Conservation (phyloP, 2,113 vertebrate species). For the Pomatostomus ruficeps region DNA sequence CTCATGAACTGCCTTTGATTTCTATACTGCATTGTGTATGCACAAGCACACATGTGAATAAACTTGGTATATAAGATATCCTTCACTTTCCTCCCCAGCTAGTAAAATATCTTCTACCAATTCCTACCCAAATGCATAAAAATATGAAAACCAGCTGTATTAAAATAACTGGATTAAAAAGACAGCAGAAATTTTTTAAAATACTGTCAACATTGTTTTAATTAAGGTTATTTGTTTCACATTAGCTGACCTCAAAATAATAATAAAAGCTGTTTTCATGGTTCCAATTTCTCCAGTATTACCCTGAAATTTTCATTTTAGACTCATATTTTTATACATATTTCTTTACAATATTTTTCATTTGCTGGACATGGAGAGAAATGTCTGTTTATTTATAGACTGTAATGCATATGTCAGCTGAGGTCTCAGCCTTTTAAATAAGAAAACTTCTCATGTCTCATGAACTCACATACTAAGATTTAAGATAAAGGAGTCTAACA, state of each 20-base stretch:
- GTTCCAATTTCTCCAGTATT: background rate
- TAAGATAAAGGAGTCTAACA: background rate
- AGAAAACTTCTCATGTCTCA: background rate
- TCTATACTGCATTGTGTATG: background rate
- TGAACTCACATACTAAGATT: background rate
- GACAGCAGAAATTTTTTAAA: background rate
- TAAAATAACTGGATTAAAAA: background rate
- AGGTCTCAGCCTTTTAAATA: background rate
- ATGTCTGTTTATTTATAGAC: background rate
- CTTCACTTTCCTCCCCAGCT: background rate
- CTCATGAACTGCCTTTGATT: background rate
- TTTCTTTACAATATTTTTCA: background rate
- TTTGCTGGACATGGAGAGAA: background rate
- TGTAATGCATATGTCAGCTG: background rate
- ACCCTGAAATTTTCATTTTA: background rate
- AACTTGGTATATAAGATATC: background rate
- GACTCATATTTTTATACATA: background rate
- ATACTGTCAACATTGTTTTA: background rate
- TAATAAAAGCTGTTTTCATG: background rate
- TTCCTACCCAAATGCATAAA: background rate
- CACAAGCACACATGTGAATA: background rate
- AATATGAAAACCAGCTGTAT: background rate
- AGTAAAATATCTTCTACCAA: background rate
- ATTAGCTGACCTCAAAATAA: background rate
- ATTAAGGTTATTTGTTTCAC: background rate